Conservation (phyloP, 2,888 invertebrate species). For the Isoperla grammatica region DNA sequence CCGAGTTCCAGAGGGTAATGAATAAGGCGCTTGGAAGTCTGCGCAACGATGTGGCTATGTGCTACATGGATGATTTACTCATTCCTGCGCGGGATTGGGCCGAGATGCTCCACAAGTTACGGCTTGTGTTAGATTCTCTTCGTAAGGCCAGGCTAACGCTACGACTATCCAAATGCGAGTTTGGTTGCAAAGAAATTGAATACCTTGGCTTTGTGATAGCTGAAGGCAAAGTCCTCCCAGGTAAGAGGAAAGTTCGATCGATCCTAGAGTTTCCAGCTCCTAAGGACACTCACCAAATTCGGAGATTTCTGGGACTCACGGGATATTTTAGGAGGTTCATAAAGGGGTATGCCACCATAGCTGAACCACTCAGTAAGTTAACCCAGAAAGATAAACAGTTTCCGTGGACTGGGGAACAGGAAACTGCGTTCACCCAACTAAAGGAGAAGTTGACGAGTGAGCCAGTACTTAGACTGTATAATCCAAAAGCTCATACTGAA, state of each 20-base stretch:
- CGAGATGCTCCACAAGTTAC: slow-evolving; percentile 33
- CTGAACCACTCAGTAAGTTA: slow-evolving; percentile 34
- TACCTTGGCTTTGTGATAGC: slow-evolving; percentile 37
- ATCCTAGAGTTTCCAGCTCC: slow-evolving; percentile 32
- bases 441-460: slow-evolving; percentile 28
- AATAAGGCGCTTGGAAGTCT: slow-evolving; percentile 32
- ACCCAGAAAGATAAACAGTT: slow-evolving; percentile 31
- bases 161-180: slow-evolving; percentile 35
- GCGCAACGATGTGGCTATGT: slow-evolving; percentile 28
- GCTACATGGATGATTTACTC: slow-evolving; percentile 36
- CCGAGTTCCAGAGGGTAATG: slow-evolving; percentile 36
- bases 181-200: slow-evolving; percentile 32
- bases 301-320: slow-evolving; percentile 36
- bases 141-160: slow-evolving; percentile 34
- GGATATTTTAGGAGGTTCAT: slow-evolving; percentile 37
- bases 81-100: slow-evolving; percentile 32
- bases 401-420: background rate
- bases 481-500: slow-evolving; percentile 22
- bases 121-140: slow-evolving; percentile 31
- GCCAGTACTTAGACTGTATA: slow-evolving; percentile 29
- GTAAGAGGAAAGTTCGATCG: slow-evolving; percentile 31
- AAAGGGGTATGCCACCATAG: slow-evolving; percentile 33
- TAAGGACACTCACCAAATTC: slow-evolving; percentile 32
- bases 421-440: slow-evolving; percentile 5
- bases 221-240: slow-evolving; percentile 31